Percentiles rank a stretch among this genome's conserved stretches.
Conservation (phyloP, 1,140 invertebrate genomes). For the Heliconius nattereri region DNA sequence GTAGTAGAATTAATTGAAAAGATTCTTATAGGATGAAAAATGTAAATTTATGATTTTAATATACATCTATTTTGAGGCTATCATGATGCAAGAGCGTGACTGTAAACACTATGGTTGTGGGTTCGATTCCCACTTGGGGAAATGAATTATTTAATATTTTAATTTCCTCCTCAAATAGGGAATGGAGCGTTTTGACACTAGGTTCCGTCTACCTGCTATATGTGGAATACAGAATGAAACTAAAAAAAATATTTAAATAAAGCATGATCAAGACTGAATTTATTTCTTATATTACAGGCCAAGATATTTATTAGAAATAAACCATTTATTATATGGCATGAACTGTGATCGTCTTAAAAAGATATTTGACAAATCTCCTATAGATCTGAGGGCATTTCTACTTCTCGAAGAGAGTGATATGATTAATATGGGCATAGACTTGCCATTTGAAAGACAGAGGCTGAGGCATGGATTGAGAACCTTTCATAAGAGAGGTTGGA, state of each 20-base stretch:
- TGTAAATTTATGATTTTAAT: too few relatives aligned
- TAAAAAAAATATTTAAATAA: not conserved
- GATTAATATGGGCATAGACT: conserved; percentile 76
- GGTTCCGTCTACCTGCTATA: too few relatives aligned
- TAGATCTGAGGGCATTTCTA: conserved; percentile 81
- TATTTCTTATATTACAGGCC: conserved; percentile 48
- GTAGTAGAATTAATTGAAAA: too few relatives aligned
- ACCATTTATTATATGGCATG: conserved; percentile 80
- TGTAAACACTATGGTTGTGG: too few relatives aligned
- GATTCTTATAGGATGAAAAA: too few relatives aligned
- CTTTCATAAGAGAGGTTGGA: conserved; percentile 82
- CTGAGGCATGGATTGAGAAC: conserved; percentile 73
- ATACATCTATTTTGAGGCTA: too few relatives aligned
- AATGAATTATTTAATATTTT: too few relatives aligned
- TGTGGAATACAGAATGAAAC: not conserved
- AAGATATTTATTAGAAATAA: conserved; percentile 66
- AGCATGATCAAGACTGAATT: not conserved
- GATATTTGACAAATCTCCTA: conserved; percentile 64
- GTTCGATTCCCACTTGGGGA: too few relatives aligned
- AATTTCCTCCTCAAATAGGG: too few relatives aligned
- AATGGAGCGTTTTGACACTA: too few relatives aligned
- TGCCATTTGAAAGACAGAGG: conserved; percentile 80
- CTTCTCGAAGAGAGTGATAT: conserved; percentile 80
- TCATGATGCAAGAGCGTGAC: too few relatives aligned
- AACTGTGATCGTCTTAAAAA: conserved; percentile 74